phyloP scores from a whole-genome alignment of 2,888 invertebrate genomes.

The Cenopis cana region DNA sequence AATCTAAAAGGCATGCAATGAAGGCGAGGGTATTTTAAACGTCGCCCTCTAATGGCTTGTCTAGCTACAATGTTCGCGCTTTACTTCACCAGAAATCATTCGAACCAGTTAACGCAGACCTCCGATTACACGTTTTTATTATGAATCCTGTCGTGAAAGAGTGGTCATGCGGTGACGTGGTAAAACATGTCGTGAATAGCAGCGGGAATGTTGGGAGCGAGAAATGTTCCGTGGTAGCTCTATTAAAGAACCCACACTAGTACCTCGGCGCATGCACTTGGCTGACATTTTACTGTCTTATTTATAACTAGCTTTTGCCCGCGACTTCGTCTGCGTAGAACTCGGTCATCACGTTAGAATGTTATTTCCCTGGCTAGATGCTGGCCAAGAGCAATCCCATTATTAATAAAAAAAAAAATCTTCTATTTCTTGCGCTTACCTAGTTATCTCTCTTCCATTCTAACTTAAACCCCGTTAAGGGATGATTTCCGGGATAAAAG shows the following conservation, averaged over 20 bases:
- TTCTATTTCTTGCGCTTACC: too few relatives aligned
- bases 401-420: too few relatives aligned
- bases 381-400: too few relatives aligned
- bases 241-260: constrained; percentile 13
- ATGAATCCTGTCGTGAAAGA: not conserved
- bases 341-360: too few relatives aligned
- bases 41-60: constrained; percentile 4
- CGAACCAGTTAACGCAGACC: not conserved
- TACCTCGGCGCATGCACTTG: not conserved
- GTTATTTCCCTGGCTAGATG: too few relatives aligned
- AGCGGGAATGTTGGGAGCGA: constrained; percentile 4
- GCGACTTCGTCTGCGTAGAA: too few relatives aligned
- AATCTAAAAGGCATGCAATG: not conserved
- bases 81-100: not conserved
- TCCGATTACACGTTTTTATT: not conserved
- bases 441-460: too few relatives aligned
- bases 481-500: too few relatives aligned
- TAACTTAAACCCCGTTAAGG: too few relatives aligned
- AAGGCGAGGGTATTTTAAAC: constrained; percentile 7
- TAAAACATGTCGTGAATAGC: not conserved
- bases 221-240: not conserved
- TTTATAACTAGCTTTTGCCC: too few relatives aligned
- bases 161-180: not conserved
- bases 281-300: not conserved
- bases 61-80: not conserved